phyloP scores from a whole-genome alignment of 2,113 vertebrate genomes.

The Hippocampus comes region DNA sequence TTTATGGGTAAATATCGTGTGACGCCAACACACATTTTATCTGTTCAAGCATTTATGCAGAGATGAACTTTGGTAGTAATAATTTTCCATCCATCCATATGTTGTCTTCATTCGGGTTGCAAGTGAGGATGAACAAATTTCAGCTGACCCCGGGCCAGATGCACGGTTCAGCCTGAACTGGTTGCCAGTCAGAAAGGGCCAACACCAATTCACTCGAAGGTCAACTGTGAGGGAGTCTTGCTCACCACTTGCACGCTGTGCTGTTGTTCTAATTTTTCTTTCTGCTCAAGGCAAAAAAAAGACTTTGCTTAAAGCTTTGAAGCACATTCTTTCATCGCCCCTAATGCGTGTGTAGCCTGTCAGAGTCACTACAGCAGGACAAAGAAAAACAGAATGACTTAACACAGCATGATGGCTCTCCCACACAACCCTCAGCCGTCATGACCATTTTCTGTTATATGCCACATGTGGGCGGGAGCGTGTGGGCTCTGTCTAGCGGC shows the following conservation, averaged over 20 bases:
- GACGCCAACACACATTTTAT: not conserved
- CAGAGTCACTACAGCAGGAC: slow-evolving; percentile 14
- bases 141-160: not conserved
- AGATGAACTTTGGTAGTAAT: not conserved
- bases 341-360: slow-evolving; percentile 2
- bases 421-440: slow-evolving; percentile 30
- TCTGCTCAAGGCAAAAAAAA: too few species aligned
- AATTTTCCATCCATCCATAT: not conserved
- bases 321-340: slow-evolving; percentile 16
- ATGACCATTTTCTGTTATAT: slow-evolving; percentile 35
- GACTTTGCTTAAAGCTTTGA: not conserved
- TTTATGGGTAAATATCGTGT: not conserved
- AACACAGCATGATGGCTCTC: slow-evolving; percentile 44
- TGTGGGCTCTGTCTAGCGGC: slow-evolving; percentile 36
- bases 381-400: slow-evolving; percentile 28
- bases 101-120: not conserved
- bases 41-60: not conserved
- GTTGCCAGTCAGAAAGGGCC: not conserved
- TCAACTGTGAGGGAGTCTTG: not conserved
- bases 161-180: not conserved
- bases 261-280: too few species aligned
- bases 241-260: not conserved
- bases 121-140: not conserved
- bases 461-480: slow-evolving; percentile 33
- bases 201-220: too few species aligned